A percentile compares a stretch with the other conserved stretches of the same genome.
These are phyloP conservation scores for Agonum fuliginosum DNA, from an alignment of 2,888 invertebrate genomes.

Conservation along the genomic window DNA sequence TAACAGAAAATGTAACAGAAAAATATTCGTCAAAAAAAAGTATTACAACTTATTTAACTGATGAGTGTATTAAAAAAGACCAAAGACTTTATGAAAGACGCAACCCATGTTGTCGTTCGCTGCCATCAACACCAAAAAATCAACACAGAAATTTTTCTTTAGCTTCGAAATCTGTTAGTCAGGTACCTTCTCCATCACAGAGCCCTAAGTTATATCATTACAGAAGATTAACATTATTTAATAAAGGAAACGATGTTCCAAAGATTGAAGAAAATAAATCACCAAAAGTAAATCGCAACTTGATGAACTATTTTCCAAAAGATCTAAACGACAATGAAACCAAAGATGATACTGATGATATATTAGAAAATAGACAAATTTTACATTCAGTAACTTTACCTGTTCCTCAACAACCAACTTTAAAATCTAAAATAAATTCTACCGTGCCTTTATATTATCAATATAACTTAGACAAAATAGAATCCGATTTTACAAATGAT, in stretches of 20 bases:
- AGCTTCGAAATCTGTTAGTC: conserved; percentile 48
- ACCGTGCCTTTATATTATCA: conserved; percentile 56
- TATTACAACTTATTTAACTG: conserved; percentile 53
- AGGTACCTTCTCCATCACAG: conserved; percentile 40
- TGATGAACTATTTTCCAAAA: conserved; percentile 65
- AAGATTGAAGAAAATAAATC: conserved; percentile 62
- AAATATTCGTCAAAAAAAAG: conserved; percentile 56
- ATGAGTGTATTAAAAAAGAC: conserved; percentile 50
- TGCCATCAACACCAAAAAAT: conserved; percentile 53
- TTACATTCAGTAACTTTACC: conserved; percentile 50
- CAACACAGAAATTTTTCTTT: conserved; percentile 30
- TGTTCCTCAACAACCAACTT: conserved; percentile 2
- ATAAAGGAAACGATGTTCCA: not conserved
- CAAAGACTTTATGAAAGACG: conserved; percentile 47
- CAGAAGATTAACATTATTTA: conserved; percentile 44
- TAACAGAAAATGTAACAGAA: conserved; percentile 55
- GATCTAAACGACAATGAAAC: conserved; percentile 44
- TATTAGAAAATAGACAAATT: conserved; percentile 18
- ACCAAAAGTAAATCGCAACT: conserved; percentile 70
- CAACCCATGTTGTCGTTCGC: conserved; percentile 46
- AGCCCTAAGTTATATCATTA: conserved; percentile 33
- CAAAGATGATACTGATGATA: conserved; percentile 32
- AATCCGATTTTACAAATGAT: conserved; percentile 23
- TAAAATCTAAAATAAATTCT: conserved; percentile 49
- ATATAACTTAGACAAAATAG: conserved; percentile 55